Conservation (phyloP, 2,113 vertebrate species). For the Saimiri boliviensis region DNA sequence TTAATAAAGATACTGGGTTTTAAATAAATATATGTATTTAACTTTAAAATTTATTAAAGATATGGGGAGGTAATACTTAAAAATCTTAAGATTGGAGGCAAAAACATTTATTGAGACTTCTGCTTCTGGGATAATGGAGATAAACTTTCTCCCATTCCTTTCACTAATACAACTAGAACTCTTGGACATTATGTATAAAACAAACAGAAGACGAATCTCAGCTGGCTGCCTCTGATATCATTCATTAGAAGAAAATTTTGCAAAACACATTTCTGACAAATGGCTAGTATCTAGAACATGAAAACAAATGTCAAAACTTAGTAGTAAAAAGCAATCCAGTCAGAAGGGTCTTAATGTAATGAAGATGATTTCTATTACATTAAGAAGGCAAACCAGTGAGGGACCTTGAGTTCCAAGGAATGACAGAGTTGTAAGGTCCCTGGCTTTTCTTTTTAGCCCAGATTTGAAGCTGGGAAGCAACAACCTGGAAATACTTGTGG, state of each 20-base stretch:
- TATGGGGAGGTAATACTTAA: neutral
- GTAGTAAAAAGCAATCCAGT: neutral
- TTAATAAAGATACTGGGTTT: neutral
- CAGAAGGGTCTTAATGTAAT: neutral
- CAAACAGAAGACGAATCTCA: neutral
- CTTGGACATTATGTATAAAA: neutral
- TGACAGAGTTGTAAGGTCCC: neutral
- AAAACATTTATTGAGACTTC: constrained; percentile 25
- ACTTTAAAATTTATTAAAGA: constrained; percentile 29
- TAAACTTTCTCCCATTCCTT: neutral
- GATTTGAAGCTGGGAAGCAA: constrained; percentile 5
- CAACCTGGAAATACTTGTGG: neutral
- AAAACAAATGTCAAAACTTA: neutral
- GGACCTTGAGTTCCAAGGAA: neutral
- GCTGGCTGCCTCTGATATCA: neutral
- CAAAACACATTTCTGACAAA: constrained; percentile 19
- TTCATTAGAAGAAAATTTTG: constrained; percentile 39
- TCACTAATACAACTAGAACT: neutral
- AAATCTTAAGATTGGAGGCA: neutral
- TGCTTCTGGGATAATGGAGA: neutral
- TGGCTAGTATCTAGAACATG: neutral
- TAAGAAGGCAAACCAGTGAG: neutral
- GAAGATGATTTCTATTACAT: neutral
- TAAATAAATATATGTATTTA: constrained; percentile 14
- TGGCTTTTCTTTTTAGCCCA: neutral